Conservation (phyloP, 2,888 invertebrate genomes). For the Drosophila anomalata region DNA sequence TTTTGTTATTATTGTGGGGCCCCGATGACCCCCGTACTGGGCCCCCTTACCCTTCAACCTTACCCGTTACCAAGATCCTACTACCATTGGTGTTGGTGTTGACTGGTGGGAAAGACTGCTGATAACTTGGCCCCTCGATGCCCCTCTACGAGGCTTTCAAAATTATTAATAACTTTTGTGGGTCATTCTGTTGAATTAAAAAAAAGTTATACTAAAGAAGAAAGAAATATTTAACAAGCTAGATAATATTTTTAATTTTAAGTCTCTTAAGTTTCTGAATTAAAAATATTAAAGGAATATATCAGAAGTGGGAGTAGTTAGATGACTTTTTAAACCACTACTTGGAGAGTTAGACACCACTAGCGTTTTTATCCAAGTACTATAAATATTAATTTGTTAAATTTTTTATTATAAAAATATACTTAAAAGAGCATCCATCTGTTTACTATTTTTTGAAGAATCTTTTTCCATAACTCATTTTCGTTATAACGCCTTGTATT, state of each 20-base stretch:
- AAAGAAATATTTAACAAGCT: neutral
- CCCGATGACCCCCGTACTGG: constrained; percentile 24
- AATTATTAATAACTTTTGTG: neutral
- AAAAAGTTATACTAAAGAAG: neutral
- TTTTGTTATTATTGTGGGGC: constrained; percentile 44
- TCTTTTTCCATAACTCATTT: constrained; percentile 19
- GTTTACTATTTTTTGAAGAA: constrained; percentile 2
- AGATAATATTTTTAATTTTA: neutral
- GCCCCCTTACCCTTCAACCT: neutral
- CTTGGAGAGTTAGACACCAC: no score
- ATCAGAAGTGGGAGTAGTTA: no score
- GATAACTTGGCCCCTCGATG: neutral
- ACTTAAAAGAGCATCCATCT: constrained; percentile 18
- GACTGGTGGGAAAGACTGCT: constrained; percentile 27
- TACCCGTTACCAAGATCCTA: constrained; percentile 14
- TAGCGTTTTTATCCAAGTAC: no score
- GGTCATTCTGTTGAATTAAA: neutral
- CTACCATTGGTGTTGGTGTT: constrained; percentile 4
- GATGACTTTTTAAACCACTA: no score
- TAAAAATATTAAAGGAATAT: neutral
- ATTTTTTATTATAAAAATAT: neutral
- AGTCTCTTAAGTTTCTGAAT: neutral
- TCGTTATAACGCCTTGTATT: constrained; percentile 39
- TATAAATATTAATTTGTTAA: neutral
- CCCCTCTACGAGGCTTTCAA: constrained; percentile 6